Evolutionary conservation across 2,888 invertebrate genomes (phyloP), one percentile per base, ranked within the genome.

Genomic region (Sinhomidia bicolor): DNA sequence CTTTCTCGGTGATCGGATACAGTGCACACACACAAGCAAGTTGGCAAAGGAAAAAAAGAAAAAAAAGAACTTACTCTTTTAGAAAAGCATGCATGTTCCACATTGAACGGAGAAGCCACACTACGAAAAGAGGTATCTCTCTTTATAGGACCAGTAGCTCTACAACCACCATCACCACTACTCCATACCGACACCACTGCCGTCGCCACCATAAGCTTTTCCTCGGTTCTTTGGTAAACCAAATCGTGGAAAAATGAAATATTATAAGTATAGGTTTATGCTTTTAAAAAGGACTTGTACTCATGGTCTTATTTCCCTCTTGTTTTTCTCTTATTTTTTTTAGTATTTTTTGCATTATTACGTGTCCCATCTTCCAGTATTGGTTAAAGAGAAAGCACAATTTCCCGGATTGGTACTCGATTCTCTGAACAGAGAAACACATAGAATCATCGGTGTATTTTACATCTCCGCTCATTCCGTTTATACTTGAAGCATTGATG

Each of bases 221-320:
- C 76, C 76, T 51, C 51, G 87, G 87, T 87, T 74, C 74, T 76
- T 87, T 76, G 87, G 87, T 87, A 87, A 87, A 87, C 87, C 87
- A 81, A 82, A 81, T 36, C 87, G 57, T 80, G 79, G 86, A 83
- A 83, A 85, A 80, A 71, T 86, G 85, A 85, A 68, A 62, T 54
- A 12, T 3, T 78, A 36, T 17, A 41, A 47, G 44, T 14, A 23
- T 6, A 20, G 23, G 44, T 12, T n/a, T 0, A 23, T 3, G 26
- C 26, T 62, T 1, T 7, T 62, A 26, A 9, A 1, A 20, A 6
- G 20, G 54, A 4, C 17, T 4, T 47, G 47, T 44, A 26, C 44
- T 47, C 36, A 68, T 68, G 36, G n/a, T 12, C 36, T 2, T 7
- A 36, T 36, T 32, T 57, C 17, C 57, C 7, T 17, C 10, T 47